phyloP scores from a whole-genome alignment of 1,140 invertebrate species.

The Drosophila kohkoa region DNA sequence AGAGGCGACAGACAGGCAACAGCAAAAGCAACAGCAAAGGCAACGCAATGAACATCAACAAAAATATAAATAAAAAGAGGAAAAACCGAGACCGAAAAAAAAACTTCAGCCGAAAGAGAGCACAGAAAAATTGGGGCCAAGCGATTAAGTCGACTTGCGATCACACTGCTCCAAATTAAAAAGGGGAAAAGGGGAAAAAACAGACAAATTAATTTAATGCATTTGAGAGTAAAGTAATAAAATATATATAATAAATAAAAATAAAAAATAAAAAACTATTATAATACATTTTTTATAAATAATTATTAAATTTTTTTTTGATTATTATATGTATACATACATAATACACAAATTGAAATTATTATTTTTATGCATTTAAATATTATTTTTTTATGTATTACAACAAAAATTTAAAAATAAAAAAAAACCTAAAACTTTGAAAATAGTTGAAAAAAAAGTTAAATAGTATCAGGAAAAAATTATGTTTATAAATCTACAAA shows the following conservation, averaged over 20 bases:
- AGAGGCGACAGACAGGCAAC: slow-evolving; percentile 51
- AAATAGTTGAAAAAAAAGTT: no score
- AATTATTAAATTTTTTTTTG: no score
- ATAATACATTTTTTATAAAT: background rate
- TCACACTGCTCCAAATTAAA: background rate
- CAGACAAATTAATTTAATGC: background rate
- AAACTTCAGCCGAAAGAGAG: background rate
- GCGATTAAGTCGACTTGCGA: background rate
- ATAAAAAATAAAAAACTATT: background rate
- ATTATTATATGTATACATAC: no score
- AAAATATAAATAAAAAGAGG: background rate
- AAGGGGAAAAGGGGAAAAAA: no score
- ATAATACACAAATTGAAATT: background rate
- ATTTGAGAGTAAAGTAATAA: background rate
- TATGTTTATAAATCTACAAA: no score
- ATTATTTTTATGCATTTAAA: background rate
- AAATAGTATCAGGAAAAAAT: no score
- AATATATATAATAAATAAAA: background rate
- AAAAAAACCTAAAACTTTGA: no score
- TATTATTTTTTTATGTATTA: no score
- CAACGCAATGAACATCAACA: slow-evolving; percentile 26
- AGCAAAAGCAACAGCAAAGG: slow-evolving; percentile 5
- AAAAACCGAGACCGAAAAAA: background rate
- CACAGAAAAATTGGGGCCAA: background rate
- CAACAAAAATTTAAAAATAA: no score